Conservation (phyloP, 1,140 invertebrate genomes). For the Microplitis demolitor region DNA sequence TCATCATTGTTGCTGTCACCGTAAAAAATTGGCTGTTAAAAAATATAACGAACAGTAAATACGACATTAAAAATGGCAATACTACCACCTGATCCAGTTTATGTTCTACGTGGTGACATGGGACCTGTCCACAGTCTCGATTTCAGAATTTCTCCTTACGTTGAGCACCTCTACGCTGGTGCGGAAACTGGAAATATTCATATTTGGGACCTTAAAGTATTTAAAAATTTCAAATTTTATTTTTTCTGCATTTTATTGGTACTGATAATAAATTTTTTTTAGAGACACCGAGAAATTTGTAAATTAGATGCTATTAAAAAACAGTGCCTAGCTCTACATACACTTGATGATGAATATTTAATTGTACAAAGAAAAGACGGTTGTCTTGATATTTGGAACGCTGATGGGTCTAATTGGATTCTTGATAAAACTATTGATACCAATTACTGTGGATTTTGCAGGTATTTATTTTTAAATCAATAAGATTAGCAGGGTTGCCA, state of each 20-base stretch:
- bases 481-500: background rate
- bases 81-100: slow-evolving; percentile 69
- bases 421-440: slow-evolving; percentile 63
- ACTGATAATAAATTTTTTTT: slow-evolving; percentile 30
- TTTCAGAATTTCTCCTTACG: slow-evolving; percentile 63
- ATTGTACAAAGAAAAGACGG: slow-evolving; percentile 74
- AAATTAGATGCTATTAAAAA: slow-evolving; percentile 65
- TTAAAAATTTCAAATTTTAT: background rate
- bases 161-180: slow-evolving; percentile 71
- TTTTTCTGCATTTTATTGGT: background rate
- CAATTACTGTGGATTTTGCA: slow-evolving; percentile 71
- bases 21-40: background rate
- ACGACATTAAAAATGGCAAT: slow-evolving; percentile 56
- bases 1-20: background rate
- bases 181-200: slow-evolving; percentile 71
- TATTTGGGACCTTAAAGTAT: slow-evolving; percentile 75
- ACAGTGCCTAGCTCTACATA: slow-evolving; percentile 65
- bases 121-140: slow-evolving; percentile 69
- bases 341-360: slow-evolving; percentile 63
- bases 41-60: background rate
- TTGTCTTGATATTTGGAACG: slow-evolving; percentile 68
- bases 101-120: slow-evolving; percentile 69
- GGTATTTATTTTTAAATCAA: slow-evolving; percentile 30
- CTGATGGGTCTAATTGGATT: slow-evolving; percentile 66
- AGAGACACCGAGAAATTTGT: slow-evolving; percentile 67